Evolutionary conservation across 2,113 vertebrate species (phyloP).

Genomic region (Hirundichthys speculiger): DNA sequence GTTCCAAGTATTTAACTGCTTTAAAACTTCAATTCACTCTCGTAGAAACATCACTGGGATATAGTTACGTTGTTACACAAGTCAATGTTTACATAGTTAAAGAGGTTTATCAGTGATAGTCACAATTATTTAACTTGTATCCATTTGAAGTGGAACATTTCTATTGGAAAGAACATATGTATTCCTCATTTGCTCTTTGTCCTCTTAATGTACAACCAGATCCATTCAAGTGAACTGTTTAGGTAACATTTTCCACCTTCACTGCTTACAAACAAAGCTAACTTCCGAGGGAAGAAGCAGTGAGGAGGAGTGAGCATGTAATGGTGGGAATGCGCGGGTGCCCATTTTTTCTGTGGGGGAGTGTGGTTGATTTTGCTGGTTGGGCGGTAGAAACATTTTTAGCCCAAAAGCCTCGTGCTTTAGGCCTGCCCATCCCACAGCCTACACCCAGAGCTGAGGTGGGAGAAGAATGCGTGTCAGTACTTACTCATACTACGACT

Average conservation of each 20-base stretch:
- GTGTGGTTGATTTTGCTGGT: conserved; percentile 31
- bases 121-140: too few relatives aligned
- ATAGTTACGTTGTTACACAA: too few relatives aligned
- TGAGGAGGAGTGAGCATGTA: conserved; percentile 31
- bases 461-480: conserved; percentile 53
- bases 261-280: conserved; percentile 29
- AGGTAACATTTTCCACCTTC: neutral
- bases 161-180: too few relatives aligned
- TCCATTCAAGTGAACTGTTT: neutral
- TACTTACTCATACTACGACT: conserved; percentile 57
- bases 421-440: conserved; percentile 27
- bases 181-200: too few relatives aligned
- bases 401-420: conserved; percentile 49
- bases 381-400: conserved; percentile 48
- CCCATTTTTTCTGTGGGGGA: conserved; percentile 35
- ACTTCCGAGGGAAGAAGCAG: conserved; percentile 5
- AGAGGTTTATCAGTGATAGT: too few relatives aligned
- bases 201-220: too few relatives aligned
- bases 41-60: too few relatives aligned
- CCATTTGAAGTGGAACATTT: too few relatives aligned
- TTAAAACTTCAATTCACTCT: too few relatives aligned
- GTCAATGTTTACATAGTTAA: too few relatives aligned
- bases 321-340: neutral
- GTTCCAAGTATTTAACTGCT: too few relatives aligned
- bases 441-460: conserved; percentile 40